phyloP scores from a whole-genome alignment of 1,140 invertebrate genomes.

The Ridgeia piscesae region DNA sequence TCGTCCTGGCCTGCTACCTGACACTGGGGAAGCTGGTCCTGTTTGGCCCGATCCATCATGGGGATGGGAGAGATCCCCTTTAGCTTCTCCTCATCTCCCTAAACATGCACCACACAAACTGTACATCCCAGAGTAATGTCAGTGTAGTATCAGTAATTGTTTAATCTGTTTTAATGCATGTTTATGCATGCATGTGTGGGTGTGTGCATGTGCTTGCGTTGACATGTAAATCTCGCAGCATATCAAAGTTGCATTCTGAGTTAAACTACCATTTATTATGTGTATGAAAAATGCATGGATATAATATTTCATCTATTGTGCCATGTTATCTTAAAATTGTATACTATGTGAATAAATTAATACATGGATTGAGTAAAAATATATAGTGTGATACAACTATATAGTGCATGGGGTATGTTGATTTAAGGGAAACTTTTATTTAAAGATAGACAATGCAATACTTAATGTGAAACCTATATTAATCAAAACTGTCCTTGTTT shows the following conservation, averaged over 20 bases:
- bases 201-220: not conserved
- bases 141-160: not conserved
- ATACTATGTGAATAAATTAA: too few relatives aligned
- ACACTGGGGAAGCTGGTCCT: conserved; percentile 71
- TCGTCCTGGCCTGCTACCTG: conserved; percentile 62
- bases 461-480: too few relatives aligned
- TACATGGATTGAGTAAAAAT: too few relatives aligned
- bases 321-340: too few relatives aligned
- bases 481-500: too few relatives aligned
- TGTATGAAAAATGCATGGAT: not conserved
- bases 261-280: not conserved
- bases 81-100: conserved; percentile 73
- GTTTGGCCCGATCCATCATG: conserved; percentile 80
- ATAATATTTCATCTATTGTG: too few relatives aligned
- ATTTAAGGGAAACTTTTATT: too few relatives aligned
- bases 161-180: conserved; percentile 39
- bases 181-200: not conserved
- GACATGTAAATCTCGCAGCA: not conserved
- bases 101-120: not conserved
- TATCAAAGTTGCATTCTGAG: not conserved
- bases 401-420: too few relatives aligned
- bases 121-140: not conserved
- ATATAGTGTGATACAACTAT: too few relatives aligned
- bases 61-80: conserved; percentile 72
- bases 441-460: too few relatives aligned